These are phyloP conservation scores for Drosophila nasuta DNA, from an alignment of 1,140 invertebrate species.

Conservation along the genomic window DNA sequence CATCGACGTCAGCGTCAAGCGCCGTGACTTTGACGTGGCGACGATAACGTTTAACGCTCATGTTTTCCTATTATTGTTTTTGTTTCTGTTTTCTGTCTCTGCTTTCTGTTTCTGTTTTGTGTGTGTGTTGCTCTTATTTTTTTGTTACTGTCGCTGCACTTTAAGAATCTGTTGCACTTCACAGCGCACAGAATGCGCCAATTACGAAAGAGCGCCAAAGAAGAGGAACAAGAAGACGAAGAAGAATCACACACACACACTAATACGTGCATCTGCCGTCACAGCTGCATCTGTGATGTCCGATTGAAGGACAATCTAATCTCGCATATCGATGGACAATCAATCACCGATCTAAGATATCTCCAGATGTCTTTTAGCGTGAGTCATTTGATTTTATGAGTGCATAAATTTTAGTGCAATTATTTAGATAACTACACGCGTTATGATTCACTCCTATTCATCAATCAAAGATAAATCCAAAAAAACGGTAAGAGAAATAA, in stretches of 20 bases:
- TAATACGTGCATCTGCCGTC: neutral
- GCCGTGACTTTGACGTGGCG: constrained; percentile 68
- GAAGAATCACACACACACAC: neutral
- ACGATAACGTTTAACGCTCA: constrained; percentile 54
- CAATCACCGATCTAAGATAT: neutral
- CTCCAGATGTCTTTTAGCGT: neutral
- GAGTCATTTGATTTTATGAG: constrained; percentile 4
- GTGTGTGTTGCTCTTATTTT: constrained; percentile 15
- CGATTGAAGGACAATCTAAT: constrained; percentile 1
- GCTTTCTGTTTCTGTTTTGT: constrained; percentile 1
- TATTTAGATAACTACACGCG: neutral
- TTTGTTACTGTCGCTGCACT: constrained; percentile 32
- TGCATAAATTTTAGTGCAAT: neutral
- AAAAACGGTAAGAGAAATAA: no score
- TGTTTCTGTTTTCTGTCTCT: constrained; percentile 1
- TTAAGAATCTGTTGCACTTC: constrained; percentile 18
- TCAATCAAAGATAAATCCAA: no score
- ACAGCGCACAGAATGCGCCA: constrained; percentile 30
- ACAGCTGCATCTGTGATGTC: neutral
- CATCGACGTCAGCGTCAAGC: constrained; percentile 47
- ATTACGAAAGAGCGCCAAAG: constrained; percentile 65
- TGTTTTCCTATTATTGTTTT: constrained; percentile 35
- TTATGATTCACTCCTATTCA: neutral
- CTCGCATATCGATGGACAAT: neutral
- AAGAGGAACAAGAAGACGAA: constrained; percentile 27